Conservation (phyloP, 2,797 vertebrate species). For the Sebastes vulpes region DNA sequence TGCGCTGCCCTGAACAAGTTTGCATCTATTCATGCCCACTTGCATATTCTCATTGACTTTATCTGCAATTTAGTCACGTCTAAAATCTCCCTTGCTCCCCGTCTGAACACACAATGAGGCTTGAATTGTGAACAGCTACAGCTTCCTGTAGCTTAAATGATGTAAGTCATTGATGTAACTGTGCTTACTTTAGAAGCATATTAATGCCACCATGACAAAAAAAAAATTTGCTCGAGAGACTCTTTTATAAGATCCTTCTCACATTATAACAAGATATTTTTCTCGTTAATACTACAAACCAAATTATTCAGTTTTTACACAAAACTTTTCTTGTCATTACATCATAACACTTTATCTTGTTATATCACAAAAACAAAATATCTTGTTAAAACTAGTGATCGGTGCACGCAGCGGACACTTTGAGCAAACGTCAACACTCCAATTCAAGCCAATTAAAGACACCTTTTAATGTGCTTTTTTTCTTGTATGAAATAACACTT, state of each 20-base stretch:
- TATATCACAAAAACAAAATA: neutral
- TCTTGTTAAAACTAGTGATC: too few relatives aligned
- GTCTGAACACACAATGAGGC: neutral
- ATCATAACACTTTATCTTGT: neutral
- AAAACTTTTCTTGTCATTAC: neutral
- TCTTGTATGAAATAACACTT: neutral
- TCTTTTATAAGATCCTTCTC: neutral
- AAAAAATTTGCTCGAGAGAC: neutral
- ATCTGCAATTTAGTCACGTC: neutral
- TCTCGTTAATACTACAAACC: neutral
- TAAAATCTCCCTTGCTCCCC: neutral
- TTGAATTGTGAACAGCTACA: neutral
- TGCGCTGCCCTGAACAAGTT: neutral
- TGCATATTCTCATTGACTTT: neutral
- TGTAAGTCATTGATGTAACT: neutral
- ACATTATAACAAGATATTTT: neutral
- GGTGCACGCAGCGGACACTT: neutral
- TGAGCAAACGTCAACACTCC: neutral
- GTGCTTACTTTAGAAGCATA: neutral
- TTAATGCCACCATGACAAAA: neutral
- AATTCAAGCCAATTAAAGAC: neutral
- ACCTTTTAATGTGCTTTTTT: neutral
- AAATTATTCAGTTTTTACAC: neutral
- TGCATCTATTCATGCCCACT: neutral
- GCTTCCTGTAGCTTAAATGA: neutral